A percentile compares a stretch with the other conserved stretches of the same genome.
phyloP scores from a whole-genome alignment of 1,140 invertebrate species.

The Zaprionus ghesquierei region DNA sequence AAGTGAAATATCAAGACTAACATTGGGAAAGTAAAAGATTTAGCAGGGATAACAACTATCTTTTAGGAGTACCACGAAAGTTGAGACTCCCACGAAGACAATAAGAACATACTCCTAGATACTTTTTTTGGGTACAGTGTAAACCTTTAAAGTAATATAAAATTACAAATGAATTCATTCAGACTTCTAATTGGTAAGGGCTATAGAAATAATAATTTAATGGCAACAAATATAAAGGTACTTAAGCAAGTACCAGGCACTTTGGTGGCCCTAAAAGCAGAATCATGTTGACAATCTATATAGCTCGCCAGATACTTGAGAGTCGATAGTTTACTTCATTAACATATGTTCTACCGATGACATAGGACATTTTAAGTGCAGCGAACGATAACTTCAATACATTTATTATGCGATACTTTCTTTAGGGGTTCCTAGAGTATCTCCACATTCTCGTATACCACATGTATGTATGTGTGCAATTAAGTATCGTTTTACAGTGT shows the following conservation, averaged over 20 bases:
- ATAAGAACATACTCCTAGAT: too few relatives aligned
- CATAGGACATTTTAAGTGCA: neutral
- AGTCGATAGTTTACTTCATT: slow-evolving; percentile 37
- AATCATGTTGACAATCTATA: slow-evolving; percentile 50
- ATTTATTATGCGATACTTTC: neutral
- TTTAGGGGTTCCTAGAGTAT: neutral
- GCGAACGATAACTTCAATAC: neutral
- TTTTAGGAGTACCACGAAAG: too few relatives aligned
- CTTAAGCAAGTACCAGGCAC: neutral
- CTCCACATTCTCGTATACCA: neutral
- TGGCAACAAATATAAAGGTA: neutral
- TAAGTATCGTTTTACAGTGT: slow-evolving; percentile 53
- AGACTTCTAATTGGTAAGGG: neutral
- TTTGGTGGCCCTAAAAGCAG: slow-evolving; percentile 18
- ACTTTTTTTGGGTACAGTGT: too few relatives aligned
- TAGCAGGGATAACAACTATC: too few relatives aligned
- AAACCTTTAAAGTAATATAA: too few relatives aligned
- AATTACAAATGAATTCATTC: too few relatives aligned
- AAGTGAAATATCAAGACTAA: too few relatives aligned
- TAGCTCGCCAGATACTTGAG: slow-evolving; percentile 51
- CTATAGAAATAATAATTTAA: neutral
- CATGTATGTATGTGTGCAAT: slow-evolving; percentile 32
- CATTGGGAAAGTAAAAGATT: too few relatives aligned
- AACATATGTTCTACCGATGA: neutral
- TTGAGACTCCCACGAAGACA: too few relatives aligned